Percentiles rank a stretch among this genome's conserved stretches.
phyloP scores from a whole-genome alignment of 1,140 invertebrate genomes.

The Macrocentrus cingulum region DNA sequence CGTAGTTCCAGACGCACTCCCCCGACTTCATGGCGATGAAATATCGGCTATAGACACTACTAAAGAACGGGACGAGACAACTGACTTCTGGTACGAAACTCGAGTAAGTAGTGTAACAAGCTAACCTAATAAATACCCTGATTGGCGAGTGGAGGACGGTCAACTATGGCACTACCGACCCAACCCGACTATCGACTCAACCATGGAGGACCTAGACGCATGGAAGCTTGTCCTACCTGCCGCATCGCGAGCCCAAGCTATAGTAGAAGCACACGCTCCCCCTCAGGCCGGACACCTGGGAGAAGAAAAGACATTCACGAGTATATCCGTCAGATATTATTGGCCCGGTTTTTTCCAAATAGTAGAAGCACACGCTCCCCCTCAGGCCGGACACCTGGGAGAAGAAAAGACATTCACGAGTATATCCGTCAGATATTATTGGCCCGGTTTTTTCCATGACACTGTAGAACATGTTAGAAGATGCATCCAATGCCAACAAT shows the following conservation, averaged over 20 bases:
- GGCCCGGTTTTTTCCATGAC: no score
- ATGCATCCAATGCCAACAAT: no score
- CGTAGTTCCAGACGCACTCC: constrained; percentile 33
- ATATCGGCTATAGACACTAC: neutral
- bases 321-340: constrained; percentile 22
- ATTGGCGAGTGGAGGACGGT: constrained; percentile 21
- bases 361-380: no score
- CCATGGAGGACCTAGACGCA: constrained; percentile 6
- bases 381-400: no score
- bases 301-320: constrained; percentile 30
- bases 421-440: no score
- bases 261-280: constrained; percentile 28
- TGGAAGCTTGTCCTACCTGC: constrained; percentile 22
- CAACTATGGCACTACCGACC: constrained; percentile 9
- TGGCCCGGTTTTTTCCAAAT: neutral
- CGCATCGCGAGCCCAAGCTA: neutral
- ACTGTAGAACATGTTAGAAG: no score
- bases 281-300: constrained; percentile 27
- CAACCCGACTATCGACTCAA: neutral
- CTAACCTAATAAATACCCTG: constrained; percentile 16
- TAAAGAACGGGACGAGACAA: neutral
- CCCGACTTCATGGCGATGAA: constrained; percentile 15
- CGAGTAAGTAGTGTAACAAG: neutral
- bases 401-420: no score
- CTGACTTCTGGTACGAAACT: neutral